Percentiles rank a stretch among this genome's conserved stretches.
Evolutionary conservation across 2,113 vertebrate species (phyloP).

Genomic region (Patagioenas fasciata): DNA sequence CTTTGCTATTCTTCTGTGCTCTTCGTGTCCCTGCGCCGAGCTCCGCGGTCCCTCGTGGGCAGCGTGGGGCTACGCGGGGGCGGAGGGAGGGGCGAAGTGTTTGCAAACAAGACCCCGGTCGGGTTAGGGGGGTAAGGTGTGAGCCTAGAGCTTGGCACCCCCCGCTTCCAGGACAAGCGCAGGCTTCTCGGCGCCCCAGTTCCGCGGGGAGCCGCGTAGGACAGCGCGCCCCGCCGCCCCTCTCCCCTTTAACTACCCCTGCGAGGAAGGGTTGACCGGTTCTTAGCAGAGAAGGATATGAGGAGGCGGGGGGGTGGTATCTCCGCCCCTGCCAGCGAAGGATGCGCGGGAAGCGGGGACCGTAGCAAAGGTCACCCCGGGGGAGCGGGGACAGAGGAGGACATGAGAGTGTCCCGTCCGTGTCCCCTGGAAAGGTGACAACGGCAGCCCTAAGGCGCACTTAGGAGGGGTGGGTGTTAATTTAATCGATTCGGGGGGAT

Average conservation of each 20-base stretch:
- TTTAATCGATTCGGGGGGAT: conserved; percentile 42
- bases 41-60: neutral
- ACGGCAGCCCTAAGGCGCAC: neutral
- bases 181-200: neutral
- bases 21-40: neutral
- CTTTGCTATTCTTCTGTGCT: neutral
- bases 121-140: too few species aligned
- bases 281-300: neutral
- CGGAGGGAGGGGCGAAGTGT: too few species aligned
- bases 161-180: too few species aligned
- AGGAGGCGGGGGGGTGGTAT: rapidly evolving
- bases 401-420: conserved; percentile 8
- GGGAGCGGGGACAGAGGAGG: neutral
- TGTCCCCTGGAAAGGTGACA: neutral
- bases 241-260: conserved; percentile 30
- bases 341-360: neutral
- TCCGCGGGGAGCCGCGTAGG: neutral
- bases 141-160: neutral
- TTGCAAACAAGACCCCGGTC: neutral
- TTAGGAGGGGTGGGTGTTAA: conserved; percentile 9
- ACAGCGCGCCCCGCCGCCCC: rapidly evolving
- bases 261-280: neutral
- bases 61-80: too few species aligned
- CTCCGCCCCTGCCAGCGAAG: neutral
- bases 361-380: neutral